phyloP scores from a whole-genome alignment of 2,888 invertebrate genomes.

The Platycheirus albimanus region DNA sequence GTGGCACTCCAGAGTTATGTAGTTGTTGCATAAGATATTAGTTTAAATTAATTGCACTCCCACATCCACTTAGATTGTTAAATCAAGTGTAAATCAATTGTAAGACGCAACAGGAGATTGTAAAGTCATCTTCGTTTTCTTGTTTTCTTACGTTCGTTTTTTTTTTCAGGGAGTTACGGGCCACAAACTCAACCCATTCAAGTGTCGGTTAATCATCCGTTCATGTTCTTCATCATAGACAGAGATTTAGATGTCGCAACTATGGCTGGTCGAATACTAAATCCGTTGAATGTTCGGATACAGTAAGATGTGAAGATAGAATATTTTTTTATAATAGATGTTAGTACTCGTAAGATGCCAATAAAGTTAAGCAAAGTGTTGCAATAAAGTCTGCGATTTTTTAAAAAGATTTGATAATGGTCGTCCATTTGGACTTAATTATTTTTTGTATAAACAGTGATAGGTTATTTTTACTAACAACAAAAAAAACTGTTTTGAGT shows the following conservation, averaged over 20 bases:
- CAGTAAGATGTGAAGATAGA: conserved; percentile 83
- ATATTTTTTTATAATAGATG: conserved; percentile 24
- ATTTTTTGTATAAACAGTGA: too few relatives aligned
- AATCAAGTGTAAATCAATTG: conserved; percentile 81
- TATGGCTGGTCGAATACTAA: conserved; percentile 92
- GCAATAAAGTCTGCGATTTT: conserved; percentile 13
- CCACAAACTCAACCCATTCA: conserved; percentile 84
- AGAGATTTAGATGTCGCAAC: conserved; percentile 90
- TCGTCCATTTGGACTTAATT: too few relatives aligned
- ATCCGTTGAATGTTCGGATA: conserved; percentile 92
- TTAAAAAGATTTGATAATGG: too few relatives aligned
- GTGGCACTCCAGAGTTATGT: conserved; percentile 11
- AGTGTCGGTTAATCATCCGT: conserved; percentile 92
- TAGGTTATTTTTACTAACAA: too few relatives aligned
- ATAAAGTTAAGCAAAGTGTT: conserved; percentile 38
- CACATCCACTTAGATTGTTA: conserved; percentile 65
- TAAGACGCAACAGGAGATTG: neutral
- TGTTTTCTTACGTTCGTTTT: conserved; percentile 7
- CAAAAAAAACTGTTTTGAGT: too few relatives aligned
- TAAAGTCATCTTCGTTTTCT: conserved; percentile 26
- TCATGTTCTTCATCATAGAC: conserved; percentile 93
- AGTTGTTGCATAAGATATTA: conserved; percentile 50
- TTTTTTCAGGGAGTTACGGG: conserved; percentile 80
- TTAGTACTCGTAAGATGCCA: conserved; percentile 40
- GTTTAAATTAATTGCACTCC: conserved; percentile 75